Percentiles rank a stretch among this genome's conserved stretches.
These are phyloP conservation scores for Psilanteris sp. DNA, from an alignment of 1,140 invertebrate genomes.

Conservation along the genomic window DNA sequence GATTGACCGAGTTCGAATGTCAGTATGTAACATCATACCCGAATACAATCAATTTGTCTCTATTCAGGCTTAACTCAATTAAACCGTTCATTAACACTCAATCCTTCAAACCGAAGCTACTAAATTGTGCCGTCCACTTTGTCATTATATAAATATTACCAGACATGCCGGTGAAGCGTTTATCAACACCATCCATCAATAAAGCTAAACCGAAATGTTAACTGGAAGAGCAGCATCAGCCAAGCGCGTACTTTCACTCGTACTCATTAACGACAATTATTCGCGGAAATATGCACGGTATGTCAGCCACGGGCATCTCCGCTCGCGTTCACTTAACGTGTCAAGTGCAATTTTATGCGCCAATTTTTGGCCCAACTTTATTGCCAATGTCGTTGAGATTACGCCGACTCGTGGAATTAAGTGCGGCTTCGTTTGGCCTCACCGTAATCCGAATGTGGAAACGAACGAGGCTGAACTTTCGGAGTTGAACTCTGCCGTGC, in stretches of 20 bases:
- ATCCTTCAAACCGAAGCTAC: no score
- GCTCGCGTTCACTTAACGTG: neutral
- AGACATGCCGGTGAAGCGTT: neutral
- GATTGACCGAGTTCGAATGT: no score
- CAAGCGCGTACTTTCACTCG: slow-evolving; percentile 34
- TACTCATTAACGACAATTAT: slow-evolving; percentile 40
- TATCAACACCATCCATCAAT: slow-evolving; percentile 19
- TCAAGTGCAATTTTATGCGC: slow-evolving; percentile 2
- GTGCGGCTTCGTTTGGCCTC: slow-evolving; percentile 9
- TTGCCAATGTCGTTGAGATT: slow-evolving; percentile 12
- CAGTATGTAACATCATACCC: no score
- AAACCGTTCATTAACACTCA: no score
- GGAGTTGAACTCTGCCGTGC: slow-evolving; percentile 24
- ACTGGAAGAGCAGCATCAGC: slow-evolving; percentile 5
- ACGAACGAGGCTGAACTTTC: slow-evolving; percentile 43
- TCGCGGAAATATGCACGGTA: slow-evolving; percentile 1
- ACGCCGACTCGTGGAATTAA: slow-evolving; percentile 17
- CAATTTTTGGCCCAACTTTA: slow-evolving; percentile 11
- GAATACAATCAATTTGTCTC: no score
- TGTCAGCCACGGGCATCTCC: neutral
- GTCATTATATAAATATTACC: neutral
- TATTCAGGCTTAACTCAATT: no score
- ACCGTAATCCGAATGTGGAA: slow-evolving; percentile 26
- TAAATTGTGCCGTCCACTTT: slow-evolving; percentile 15
- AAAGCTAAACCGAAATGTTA: slow-evolving; percentile 2